Evolutionary conservation across 1,140 invertebrate genomes (phyloP), one percentile per base, ranked within the genome.

Genomic region (Lepidurus packardi): DNA sequence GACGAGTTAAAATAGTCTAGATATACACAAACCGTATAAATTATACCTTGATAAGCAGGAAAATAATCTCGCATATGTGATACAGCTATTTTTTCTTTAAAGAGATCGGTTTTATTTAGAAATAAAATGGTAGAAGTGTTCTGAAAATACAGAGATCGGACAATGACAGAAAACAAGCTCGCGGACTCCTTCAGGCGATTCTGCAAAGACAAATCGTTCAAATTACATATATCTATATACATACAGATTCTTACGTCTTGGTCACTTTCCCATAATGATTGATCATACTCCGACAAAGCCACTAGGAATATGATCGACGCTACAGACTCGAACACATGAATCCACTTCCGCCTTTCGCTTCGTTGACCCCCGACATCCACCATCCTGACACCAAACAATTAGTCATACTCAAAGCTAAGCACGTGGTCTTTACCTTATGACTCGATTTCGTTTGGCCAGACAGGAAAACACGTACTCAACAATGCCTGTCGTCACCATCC

Each of bases 71-170:
- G 88, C 77, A 90, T 84, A 85, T 90, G 89, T 41, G 89, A 90
- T 82, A 89, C 85, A 84, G 89, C 85, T 81, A 90, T 90, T 82
- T 90, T 90, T 82, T 90, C 89, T 82, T 90, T 89, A 73, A 90
- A 83, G 77, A 90, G 83, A 84, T 90, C 89, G 82, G 89, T 90
- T 83, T 90, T 90, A 84, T 90, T 90, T 65, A 90, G 84, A 83
- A 90, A 90, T 65, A 90, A 85, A 81, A 90, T 90, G 74, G 90
- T 88, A 21, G 89, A 90, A 7, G 88, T 88, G 82, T 90, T 88
- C 82, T 89, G 87, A 83, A 90, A 90, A 89, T 89, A 90, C n/a
- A 97, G 98, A 90, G 99, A 99, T 86, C 97, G 99, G 88, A 99
- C 99, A 88, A 99, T 99, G 84, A 98, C 90, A 81, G 88, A 84